Base-by-base conservation (phyloP, 2,113 vertebrate genomes). In the Psilopsiagon aurifrons region DNA sequence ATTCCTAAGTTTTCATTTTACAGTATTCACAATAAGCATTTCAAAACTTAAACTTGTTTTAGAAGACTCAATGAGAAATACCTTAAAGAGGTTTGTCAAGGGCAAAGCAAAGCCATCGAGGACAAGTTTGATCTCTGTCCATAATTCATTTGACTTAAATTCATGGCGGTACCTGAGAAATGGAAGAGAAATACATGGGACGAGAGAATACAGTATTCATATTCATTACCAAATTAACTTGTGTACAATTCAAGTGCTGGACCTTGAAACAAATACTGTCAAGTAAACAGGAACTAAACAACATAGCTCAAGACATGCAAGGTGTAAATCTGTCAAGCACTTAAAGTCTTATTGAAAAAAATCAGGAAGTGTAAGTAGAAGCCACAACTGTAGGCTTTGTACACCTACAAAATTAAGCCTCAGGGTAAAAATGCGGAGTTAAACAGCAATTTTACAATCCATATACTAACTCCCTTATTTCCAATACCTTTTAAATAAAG, bases 61-160 rank as follows among this genome's bases (percentile, higher is more conserved):
- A 83, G n/a, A 91, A 41, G 2, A 71, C 47, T 96, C 19, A 51
- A 60, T 44, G 81, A 95, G 51, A 88, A 90, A 95, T 97, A 99
- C 99, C 99, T 99, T 99, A 92, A 99, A 99, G 11, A 99, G 98
- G 93, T 99, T 99, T 28, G 99, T 99, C 97, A 99, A 98, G 64
- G 99, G 99, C 41, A 98, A 97, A 55, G 99, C 99, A 98, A 99
- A 99, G 27, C 99, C 99, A 97, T 99, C 99, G 86, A 99, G 97
- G 43, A 99, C 99, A 67, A 99, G 98, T 97, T 99, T 99, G 96
- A 99, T 99, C 97, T 99, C 99, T 47, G 98, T 97, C 99, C 99
- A 99, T 88, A 99, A 98, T 85, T 99, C 99, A 54, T 99, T 99
- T 85, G 99, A 99, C 92, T 99, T 99, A 96, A 99, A 99, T 91